phyloP scores from a whole-genome alignment of 1,140 invertebrate genomes.

The Anthonomus grandis region DNA sequence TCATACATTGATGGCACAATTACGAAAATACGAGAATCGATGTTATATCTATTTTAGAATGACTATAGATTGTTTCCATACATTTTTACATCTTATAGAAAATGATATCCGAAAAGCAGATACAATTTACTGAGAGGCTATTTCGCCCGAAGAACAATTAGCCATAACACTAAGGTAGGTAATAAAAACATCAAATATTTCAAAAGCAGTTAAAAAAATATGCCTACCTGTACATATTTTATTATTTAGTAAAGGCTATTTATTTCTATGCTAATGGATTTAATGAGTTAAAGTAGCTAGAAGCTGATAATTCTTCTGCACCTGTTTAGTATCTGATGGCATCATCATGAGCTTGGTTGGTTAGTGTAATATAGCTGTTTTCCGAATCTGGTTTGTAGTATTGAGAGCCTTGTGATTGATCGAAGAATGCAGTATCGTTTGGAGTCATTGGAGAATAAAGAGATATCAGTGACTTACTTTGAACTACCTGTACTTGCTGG shows the following conservation, averaged over 20 bases:
- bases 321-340: neutral
- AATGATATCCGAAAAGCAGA: constrained; percentile 7
- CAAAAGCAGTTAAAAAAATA: too few species aligned
- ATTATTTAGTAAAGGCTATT: too few species aligned
- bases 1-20: too few species aligned
- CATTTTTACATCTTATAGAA: constrained; percentile 16
- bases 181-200: neutral
- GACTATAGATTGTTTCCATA: constrained; percentile 17
- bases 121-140: constrained; percentile 10
- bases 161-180: constrained; percentile 14
- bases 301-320: neutral
- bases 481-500: neutral
- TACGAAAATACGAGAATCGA: too few species aligned
- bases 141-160: constrained; percentile 15
- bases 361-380: constrained; percentile 3
- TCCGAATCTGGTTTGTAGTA: too few species aligned
- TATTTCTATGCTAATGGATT: too few species aligned
- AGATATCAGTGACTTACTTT: too few species aligned
- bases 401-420: too few species aligned
- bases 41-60: too few species aligned
- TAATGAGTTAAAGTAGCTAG: constrained; percentile 9
- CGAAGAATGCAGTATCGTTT: too few species aligned
- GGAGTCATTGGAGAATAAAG: too few species aligned
- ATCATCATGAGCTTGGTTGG: neutral
- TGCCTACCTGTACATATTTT: too few species aligned